Conservation (phyloP, 1,140 invertebrate species). For the Cotesia typhae region DNA sequence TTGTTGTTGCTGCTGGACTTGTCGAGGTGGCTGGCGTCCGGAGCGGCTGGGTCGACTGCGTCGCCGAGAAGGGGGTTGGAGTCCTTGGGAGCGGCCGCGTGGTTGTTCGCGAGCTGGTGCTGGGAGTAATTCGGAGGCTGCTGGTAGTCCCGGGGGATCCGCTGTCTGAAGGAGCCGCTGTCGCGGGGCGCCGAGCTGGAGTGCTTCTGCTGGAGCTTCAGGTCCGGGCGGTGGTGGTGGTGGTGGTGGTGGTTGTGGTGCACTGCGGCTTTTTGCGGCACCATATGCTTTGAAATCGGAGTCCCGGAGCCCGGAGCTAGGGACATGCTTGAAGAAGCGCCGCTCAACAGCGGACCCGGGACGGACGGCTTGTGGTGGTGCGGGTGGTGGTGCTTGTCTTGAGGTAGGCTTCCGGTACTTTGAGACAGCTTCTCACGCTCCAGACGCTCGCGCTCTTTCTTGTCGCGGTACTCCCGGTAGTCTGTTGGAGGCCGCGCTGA, state of each 20-base stretch:
- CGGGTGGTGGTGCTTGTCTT: conserved; percentile 53
- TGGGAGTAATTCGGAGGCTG: too few species aligned
- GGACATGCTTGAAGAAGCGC: background rate
- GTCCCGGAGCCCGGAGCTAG: background rate
- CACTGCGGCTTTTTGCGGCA: conserved; percentile 43
- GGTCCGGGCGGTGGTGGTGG: conserved; percentile 56
- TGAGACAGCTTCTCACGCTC: conserved; percentile 47
- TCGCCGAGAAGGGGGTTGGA: too few species aligned
- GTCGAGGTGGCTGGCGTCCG: conserved; percentile 19
- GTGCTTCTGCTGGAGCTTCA: conserved; percentile 56
- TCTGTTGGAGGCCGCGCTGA: conserved; percentile 49
- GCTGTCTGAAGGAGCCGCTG: conserved; percentile 43
- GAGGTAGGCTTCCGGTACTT: conserved; percentile 24
- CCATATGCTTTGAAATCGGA: background rate
- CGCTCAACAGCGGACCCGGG: background rate
- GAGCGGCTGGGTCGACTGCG: background rate
- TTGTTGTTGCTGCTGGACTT: conserved; percentile 51
- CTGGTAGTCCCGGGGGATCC: conserved; percentile 50
- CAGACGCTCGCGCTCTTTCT: conserved; percentile 64
- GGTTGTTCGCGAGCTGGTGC: too few species aligned
- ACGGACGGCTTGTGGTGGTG: conserved; percentile 50
- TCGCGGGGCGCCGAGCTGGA: conserved; percentile 44
- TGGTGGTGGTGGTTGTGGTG: conserved; percentile 62
- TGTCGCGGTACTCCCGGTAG: conserved; percentile 68
- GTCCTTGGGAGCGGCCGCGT: too few species aligned